Base-by-base conservation (phyloP, 2,888 invertebrate genomes). In the Chloromyia formosa region DNA sequence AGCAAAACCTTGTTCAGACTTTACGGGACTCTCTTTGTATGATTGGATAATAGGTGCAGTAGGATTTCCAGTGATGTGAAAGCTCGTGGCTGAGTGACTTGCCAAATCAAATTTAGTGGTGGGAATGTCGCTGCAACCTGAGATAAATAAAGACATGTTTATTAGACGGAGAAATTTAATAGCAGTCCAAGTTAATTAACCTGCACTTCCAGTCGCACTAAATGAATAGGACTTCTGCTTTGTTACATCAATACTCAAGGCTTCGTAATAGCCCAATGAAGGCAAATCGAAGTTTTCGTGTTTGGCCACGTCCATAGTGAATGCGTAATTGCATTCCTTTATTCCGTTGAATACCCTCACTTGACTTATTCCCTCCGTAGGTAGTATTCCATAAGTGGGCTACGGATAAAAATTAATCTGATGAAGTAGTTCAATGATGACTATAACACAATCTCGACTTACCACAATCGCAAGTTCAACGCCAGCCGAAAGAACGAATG, bases 401-500 rank as follows among this genome's bases (percentile, higher is more conserved):
- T 73, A 35, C 2, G 27, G 42, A n/a, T 61, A 23, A 49, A 49
- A 12, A n/a, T 49, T 12, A 42, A n/a, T 23, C 1, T 18, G 1
- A 16, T 35, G n/a, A n/a, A 12, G 3, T 10, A n/a, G 18, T 58
- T 3, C 56, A 22, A 16, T 58, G n/a, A n/a, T n/a, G 3, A 58
- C 9, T 18, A 12, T 12, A 58, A 58, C 16, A 16, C 49, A 10
- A 3, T 49, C 27, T 49, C 10, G 27, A 77, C 82, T 79, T 82
- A 91, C 93, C 89, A 94, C 89, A 74, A 96, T 86, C 35, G 88
- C 84, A 0, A 94, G 81, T 84, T 96, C 94, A 0, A 98, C 90
- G n/a, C 94, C 81, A 2, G 92, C 97, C 0, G 98, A 96, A 40
- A 95, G 87, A n/a, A 93, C 86, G 82, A 98, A 99, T 0, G 98